phyloP scores from a whole-genome alignment of 2,797 vertebrate genomes.

The Arrhamphus sclerolepis region DNA sequence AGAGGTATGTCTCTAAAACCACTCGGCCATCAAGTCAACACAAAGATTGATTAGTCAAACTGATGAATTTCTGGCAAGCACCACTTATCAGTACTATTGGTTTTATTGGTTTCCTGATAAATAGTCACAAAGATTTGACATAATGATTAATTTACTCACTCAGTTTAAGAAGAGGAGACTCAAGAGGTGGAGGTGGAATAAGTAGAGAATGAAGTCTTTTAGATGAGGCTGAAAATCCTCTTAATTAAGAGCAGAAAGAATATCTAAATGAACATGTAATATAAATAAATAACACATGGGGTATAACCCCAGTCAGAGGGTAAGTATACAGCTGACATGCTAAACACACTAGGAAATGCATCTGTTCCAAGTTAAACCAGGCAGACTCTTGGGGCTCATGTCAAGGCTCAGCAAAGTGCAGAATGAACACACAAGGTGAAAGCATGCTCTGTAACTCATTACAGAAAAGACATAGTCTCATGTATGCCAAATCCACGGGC shows the following conservation, averaged over 20 bases:
- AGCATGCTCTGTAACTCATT: slow-evolving; percentile 13
- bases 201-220: not conserved
- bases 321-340: slow-evolving; percentile 15
- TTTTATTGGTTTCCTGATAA: slow-evolving; percentile 4
- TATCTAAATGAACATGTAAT: not conserved
- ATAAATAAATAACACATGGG: slow-evolving; percentile 1
- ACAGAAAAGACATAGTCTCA: slow-evolving; percentile 12
- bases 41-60: slow-evolving; percentile 14
- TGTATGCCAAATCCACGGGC: not conserved
- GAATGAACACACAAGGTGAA: slow-evolving; percentile 12
- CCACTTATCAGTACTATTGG: slow-evolving; percentile 9
- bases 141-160: slow-evolving; percentile 15
- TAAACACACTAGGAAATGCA: slow-evolving; percentile 19
- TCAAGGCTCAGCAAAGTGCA: slow-evolving; percentile 6
- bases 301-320: slow-evolving; percentile 4
- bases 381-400: not conserved
- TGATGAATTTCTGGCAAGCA: slow-evolving; percentile 7
- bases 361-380: slow-evolving; percentile 3
- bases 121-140: slow-evolving; percentile 15
- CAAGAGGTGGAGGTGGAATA: not conserved
- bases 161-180: not conserved
- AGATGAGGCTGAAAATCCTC: slow-evolving; percentile 10
- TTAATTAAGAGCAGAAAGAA: slow-evolving; percentile 7
- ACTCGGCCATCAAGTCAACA: not conserved
- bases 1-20: not conserved